phyloP scores from a whole-genome alignment of 2,888 invertebrate genomes.

The Melipona beecheii region DNA sequence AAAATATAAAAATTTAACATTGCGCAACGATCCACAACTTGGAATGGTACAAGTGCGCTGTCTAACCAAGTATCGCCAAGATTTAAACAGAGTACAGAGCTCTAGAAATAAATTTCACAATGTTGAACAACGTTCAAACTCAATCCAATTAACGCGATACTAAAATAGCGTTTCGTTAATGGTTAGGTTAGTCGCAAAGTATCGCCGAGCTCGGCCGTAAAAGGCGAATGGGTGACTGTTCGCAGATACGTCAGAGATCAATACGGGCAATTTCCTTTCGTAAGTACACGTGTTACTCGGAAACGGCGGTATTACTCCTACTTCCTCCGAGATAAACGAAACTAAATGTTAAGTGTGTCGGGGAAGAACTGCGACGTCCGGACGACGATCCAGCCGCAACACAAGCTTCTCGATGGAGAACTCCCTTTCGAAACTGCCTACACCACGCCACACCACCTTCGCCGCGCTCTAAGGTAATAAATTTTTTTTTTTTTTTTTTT shows the following conservation, averaged over 20 bases:
- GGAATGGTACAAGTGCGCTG: too few species aligned
- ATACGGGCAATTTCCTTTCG: slow-evolving; percentile 14
- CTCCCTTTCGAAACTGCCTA: too few species aligned
- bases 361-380: slow-evolving; percentile 43
- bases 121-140: too few species aligned
- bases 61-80: too few species aligned
- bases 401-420: slow-evolving; percentile 40
- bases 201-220: background rate
- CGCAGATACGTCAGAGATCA: slow-evolving; percentile 13
- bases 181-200: too few species aligned
- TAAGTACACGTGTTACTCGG: background rate
- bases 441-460: too few species aligned
- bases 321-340: slow-evolving; percentile 27
- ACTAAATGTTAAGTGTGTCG: slow-evolving; percentile 46
- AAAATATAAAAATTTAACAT: too few species aligned
- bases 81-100: too few species aligned
- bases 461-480: slow-evolving; percentile 30
- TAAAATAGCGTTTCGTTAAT: background rate
- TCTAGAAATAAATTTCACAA: too few species aligned
- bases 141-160: too few species aligned
- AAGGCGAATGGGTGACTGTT: slow-evolving; percentile 14
- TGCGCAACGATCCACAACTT: too few species aligned
- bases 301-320: background rate
- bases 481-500: slow-evolving; percentile 42
- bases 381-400: slow-evolving; percentile 32